phyloP scores from a whole-genome alignment of 2,888 invertebrate genomes.

The Drosophila nigritarsus region DNA sequence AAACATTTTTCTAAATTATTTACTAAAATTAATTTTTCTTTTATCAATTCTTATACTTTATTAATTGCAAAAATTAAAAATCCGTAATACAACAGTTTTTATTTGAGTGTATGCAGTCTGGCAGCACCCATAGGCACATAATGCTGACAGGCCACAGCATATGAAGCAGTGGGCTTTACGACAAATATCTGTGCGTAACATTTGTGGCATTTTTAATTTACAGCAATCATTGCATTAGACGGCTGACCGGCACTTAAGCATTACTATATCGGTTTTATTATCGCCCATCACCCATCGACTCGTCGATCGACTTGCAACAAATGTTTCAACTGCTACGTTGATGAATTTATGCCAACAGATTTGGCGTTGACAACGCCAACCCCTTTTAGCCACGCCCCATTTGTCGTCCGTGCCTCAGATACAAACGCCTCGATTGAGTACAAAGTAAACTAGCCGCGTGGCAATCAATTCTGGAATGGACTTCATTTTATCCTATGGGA shows the following conservation, averaged over 20 bases:
- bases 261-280: slow-evolving; percentile 78
- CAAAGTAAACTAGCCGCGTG: slow-evolving; percentile 52
- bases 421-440: slow-evolving; percentile 51
- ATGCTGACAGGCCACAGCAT: slow-evolving; percentile 62
- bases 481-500: slow-evolving; percentile 21
- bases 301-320: slow-evolving; percentile 56
- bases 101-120: slow-evolving; percentile 16
- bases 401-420: slow-evolving; percentile 49
- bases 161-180: slow-evolving; percentile 56
- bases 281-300: slow-evolving; percentile 39
- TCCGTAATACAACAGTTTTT: background rate
- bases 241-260: slow-evolving; percentile 66
- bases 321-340: slow-evolving; percentile 60
- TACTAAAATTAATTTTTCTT: background rate
- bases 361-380: slow-evolving; percentile 55
- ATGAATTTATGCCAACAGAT: slow-evolving; percentile 75
- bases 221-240: slow-evolving; percentile 74
- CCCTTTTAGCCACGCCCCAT: slow-evolving; percentile 40
- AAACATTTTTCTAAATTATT: background rate
- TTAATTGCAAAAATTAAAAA: background rate
- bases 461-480: slow-evolving; percentile 38
- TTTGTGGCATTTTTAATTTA: slow-evolving; percentile 80
- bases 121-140: slow-evolving; percentile 45
- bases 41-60: background rate
- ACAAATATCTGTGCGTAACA: slow-evolving; percentile 77